A percentile compares a stretch with the other conserved stretches of the same genome.
Conservation (phyloP, 2,888 invertebrate species). For the Zhuqinia jingwanae region DNA sequence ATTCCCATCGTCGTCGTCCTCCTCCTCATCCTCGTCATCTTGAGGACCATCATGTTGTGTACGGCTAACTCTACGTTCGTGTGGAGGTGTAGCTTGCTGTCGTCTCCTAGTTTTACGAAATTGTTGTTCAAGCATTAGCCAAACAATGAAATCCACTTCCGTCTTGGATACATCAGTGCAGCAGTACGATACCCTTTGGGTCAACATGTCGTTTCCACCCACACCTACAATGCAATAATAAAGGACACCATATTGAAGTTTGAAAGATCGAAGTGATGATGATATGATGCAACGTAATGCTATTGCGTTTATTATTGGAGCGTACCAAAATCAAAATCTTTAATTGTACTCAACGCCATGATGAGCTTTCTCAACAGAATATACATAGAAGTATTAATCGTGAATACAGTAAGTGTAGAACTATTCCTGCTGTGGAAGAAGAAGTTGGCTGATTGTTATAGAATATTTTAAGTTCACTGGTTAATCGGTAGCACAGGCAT, state of each 20-base stretch:
- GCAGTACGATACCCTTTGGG: constrained; percentile 37
- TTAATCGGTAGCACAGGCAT: too few relatives aligned
- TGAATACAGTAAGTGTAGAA: too few relatives aligned
- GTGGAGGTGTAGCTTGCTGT: not conserved
- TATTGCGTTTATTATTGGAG: too few relatives aligned
- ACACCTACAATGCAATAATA: too few relatives aligned
- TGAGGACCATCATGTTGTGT: constrained; percentile 47
- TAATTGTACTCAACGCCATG: constrained; percentile 66
- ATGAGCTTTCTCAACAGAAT: not conserved
- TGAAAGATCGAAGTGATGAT: not conserved
- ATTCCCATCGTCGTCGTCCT: constrained; percentile 11
- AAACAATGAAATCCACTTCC: constrained; percentile 73
- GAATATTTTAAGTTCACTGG: too few relatives aligned
- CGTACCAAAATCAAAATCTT: constrained; percentile 75
- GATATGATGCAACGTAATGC: too few relatives aligned
- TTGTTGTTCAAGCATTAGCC: constrained; percentile 74
- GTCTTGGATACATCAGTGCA: constrained; percentile 60
- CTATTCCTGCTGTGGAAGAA: too few relatives aligned
- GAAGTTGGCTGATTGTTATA: too few relatives aligned
- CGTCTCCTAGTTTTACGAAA: constrained; percentile 28
- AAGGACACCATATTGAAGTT: too few relatives aligned
- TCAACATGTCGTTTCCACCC: constrained; percentile 5
- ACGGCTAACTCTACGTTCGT: not conserved
- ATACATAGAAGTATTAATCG: too few relatives aligned
- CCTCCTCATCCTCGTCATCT: not conserved